phyloP scores from a whole-genome alignment of 1,140 invertebrate species.

The Trypoxylus dichotomus region DNA sequence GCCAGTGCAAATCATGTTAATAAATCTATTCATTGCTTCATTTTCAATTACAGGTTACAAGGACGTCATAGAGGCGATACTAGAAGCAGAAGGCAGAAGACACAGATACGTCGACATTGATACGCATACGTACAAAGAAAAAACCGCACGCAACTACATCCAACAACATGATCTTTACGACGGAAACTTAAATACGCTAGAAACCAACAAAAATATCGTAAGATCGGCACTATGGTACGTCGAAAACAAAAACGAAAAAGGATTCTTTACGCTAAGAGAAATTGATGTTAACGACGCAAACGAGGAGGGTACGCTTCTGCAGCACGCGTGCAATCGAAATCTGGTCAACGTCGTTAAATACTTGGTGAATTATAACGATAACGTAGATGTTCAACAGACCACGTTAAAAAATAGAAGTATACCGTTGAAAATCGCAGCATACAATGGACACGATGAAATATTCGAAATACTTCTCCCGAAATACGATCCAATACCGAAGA shows the following conservation, averaged over 20 bases:
- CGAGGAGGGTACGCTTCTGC: constrained; percentile 57
- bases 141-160: constrained; percentile 60
- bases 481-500: constrained; percentile 51
- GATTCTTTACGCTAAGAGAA: not conserved
- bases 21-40: too few species aligned
- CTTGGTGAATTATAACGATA: constrained; percentile 60
- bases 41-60: constrained; percentile 58
- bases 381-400: constrained; percentile 56
- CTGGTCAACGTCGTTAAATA: constrained; percentile 59
- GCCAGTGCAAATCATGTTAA: too few species aligned
- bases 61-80: constrained; percentile 56
- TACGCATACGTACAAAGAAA: constrained; percentile 58
- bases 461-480: constrained; percentile 61
- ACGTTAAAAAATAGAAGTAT: constrained; percentile 39
- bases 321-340: constrained; percentile 63
- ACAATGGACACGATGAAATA: constrained; percentile 64
- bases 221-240: not conserved
- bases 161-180: constrained; percentile 37
- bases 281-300: not conserved
- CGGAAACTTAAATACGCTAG: constrained; percentile 41
- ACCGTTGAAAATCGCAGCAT: constrained; percentile 62
- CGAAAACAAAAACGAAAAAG: not conserved
- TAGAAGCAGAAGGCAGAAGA: constrained; percentile 55
- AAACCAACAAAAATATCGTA: constrained; percentile 58
- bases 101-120: constrained; percentile 61